Conservation (phyloP, 1,140 invertebrate genomes). For the Apis laboriosa region DNA sequence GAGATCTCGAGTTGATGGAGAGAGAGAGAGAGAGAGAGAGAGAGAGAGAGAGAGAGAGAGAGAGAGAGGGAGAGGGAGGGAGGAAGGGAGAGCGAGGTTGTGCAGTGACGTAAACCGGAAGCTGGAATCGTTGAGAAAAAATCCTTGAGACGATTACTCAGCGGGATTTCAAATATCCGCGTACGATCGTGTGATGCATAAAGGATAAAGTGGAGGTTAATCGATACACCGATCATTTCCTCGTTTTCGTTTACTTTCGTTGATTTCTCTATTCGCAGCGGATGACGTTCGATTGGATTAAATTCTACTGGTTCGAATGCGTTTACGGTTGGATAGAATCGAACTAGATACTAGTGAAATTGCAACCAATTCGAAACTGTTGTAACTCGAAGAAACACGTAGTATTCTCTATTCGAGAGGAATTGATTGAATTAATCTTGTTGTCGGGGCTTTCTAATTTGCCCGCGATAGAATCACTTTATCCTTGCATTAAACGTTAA, state of each 20-base stretch:
- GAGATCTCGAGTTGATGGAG: slow-evolving; percentile 38
- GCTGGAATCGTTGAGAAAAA: slow-evolving; percentile 7
- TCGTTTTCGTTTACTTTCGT: no score
- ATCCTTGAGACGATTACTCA: not conserved
- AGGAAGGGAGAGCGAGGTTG: not conserved
- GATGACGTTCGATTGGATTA: no score
- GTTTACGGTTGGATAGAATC: no score
- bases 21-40: not conserved
- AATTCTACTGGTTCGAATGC: no score
- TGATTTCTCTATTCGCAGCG: no score
- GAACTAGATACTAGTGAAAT: not conserved
- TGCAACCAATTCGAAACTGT: not conserved
- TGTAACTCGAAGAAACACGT: not conserved
- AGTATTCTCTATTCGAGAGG: not conserved
- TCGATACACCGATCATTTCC: not conserved
- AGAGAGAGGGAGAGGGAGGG: not conserved
- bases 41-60: not conserved
- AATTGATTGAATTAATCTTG: not conserved
- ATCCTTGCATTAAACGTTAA: not conserved
- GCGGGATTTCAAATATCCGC: not conserved
- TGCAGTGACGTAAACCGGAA: slow-evolving; percentile 33
- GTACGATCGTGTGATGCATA: not conserved
- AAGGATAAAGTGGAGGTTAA: not conserved
- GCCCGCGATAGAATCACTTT: not conserved
- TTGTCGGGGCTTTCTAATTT: not conserved